phyloP scores from a whole-genome alignment of 2,113 vertebrate genomes.

The Lophotis ruficrista region DNA sequence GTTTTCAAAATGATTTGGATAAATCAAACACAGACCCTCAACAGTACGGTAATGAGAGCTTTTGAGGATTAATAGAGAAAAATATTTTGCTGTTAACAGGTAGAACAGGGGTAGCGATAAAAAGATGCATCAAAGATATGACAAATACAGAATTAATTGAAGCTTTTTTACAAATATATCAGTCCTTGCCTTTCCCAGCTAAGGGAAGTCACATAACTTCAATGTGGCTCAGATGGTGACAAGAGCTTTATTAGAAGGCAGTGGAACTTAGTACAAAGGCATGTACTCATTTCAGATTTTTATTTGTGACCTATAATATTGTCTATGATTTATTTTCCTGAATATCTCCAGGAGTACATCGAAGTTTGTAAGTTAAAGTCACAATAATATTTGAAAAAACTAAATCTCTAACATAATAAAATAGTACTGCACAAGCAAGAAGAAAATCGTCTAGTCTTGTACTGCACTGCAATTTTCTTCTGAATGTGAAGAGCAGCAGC shows the following conservation, averaged over 20 bases:
- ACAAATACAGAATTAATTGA: background rate
- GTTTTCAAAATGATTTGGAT: background rate
- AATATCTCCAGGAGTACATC: background rate
- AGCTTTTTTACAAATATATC: background rate
- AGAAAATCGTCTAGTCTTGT: background rate
- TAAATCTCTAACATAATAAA: background rate
- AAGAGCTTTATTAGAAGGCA: background rate
- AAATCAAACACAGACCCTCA: background rate
- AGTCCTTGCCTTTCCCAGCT: background rate
- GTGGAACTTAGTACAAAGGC: background rate
- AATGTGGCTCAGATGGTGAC: background rate
- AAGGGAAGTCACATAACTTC: background rate
- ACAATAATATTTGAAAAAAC: background rate
- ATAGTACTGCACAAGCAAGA: background rate
- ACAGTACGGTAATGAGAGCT: background rate
- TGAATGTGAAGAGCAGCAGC: background rate
- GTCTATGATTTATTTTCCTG: background rate
- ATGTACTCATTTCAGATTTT: background rate
- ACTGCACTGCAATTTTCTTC: background rate
- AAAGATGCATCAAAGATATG: background rate
- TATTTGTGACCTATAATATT: background rate
- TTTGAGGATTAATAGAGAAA: background rate
- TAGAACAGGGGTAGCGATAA: background rate
- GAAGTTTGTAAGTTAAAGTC: background rate
- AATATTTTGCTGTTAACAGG: background rate